Percentiles rank a stretch among this genome's conserved stretches.
phyloP scores from a whole-genome alignment of 1,140 invertebrate genomes.

The Cyclargus thomasi region DNA sequence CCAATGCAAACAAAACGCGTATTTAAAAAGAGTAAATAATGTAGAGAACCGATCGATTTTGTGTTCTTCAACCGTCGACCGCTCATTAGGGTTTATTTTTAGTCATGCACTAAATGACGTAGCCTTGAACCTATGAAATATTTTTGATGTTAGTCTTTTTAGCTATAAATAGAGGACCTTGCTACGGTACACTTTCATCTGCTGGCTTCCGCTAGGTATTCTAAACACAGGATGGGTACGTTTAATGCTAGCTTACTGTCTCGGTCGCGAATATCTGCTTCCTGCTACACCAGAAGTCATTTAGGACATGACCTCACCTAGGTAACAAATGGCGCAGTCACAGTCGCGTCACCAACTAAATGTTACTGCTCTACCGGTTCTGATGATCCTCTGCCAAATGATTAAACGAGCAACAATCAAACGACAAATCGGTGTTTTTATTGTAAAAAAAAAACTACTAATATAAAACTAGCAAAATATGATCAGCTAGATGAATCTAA shows the following conservation, averaged over 20 bases:
- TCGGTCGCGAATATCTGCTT: slow-evolving; percentile 38
- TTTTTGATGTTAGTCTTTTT: slow-evolving; percentile 27
- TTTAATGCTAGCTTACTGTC: slow-evolving; percentile 36
- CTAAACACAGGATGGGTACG: slow-evolving; percentile 36
- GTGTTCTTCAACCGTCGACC: slow-evolving; percentile 6
- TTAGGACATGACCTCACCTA: slow-evolving; percentile 41
- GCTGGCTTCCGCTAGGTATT: slow-evolving; percentile 28
- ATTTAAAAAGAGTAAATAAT: background rate
- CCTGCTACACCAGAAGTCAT: slow-evolving; percentile 40
- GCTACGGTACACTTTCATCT: slow-evolving; percentile 37
- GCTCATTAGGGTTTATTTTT: slow-evolving; percentile 22
- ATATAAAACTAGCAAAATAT: too few relatives aligned
- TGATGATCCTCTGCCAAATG: background rate
- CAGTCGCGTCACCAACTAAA: background rate
- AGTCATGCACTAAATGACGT: slow-evolving; percentile 24
- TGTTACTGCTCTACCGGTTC: background rate
- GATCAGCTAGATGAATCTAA: too few relatives aligned
- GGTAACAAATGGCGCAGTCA: slow-evolving; percentile 14
- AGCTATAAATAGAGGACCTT: slow-evolving; percentile 35
- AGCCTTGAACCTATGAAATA: slow-evolving; percentile 35
- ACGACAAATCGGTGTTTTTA: too few relatives aligned
- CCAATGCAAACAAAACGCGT: too few relatives aligned
- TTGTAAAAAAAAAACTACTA: too few relatives aligned
- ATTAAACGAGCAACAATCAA: background rate
- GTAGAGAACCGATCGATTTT: background rate